Evolutionary conservation across 2,797 vertebrate genomes (phyloP).

Genomic region (Pseudochirops cupreus): DNA sequence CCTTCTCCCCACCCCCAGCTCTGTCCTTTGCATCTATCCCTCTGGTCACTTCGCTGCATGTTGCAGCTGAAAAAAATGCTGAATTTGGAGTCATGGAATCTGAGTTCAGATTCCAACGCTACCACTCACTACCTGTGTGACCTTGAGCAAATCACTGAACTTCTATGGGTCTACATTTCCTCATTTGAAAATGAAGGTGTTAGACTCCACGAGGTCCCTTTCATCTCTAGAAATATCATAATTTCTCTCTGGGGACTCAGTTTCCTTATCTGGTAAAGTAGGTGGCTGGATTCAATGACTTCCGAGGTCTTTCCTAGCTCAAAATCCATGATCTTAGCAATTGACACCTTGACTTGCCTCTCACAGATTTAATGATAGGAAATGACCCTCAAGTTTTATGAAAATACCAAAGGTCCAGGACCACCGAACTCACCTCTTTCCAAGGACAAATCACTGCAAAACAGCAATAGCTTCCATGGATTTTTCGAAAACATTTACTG

Average conservation of each 20-base stretch:
- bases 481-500: background rate
- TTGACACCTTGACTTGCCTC: background rate
- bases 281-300: background rate
- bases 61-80: background rate
- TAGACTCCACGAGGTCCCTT: background rate
- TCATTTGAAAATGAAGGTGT: background rate
- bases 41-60: background rate
- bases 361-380: conserved; percentile 13
- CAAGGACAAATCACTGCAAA: background rate
- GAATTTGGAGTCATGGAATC: background rate
- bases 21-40: background rate
- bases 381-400: conserved; percentile 2
- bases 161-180: background rate
- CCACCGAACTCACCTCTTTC: background rate
- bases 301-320: background rate
- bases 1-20: rapidly evolving
- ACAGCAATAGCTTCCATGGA: background rate
- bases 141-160: background rate
- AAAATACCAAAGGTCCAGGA: background rate
- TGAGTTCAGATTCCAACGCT: background rate
- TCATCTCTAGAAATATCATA: background rate
- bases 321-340: background rate
- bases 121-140: background rate
- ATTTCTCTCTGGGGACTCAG: background rate
- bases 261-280: background rate